Percentiles rank a stretch among this genome's conserved stretches.
phyloP scores from a whole-genome alignment of 92 coral and sea anemone genomes.

The Palythoa caribaeorum region DNA sequence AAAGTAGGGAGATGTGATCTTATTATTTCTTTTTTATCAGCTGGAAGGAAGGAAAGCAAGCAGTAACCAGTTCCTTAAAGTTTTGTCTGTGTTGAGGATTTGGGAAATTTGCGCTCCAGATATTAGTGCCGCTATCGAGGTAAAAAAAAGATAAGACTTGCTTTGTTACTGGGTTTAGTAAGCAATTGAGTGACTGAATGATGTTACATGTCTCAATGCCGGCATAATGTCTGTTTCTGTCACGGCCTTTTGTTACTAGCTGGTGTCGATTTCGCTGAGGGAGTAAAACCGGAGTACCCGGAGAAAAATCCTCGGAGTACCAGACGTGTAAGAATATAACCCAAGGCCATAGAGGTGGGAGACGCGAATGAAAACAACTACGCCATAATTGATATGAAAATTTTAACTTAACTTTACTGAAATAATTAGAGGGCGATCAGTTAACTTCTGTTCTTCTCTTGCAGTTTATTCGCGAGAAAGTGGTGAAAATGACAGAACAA shows the following conservation, averaged over 20 bases:
- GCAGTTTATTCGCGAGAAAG: constrained; percentile 94
- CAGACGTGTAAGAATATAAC: too few relatives aligned
- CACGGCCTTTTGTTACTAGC: too few relatives aligned
- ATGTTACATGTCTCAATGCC: too few relatives aligned
- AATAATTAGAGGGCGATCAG: not conserved
- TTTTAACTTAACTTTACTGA: not conserved
- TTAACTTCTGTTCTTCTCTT: constrained; percentile 12
- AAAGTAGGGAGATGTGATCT: not conserved
- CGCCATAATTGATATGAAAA: too few relatives aligned
- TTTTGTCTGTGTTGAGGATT: constrained; percentile 81
- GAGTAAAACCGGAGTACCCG: too few relatives aligned
- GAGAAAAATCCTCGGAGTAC: too few relatives aligned
- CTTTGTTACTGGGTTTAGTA: not conserved
- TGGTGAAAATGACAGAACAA: constrained; percentile 90
- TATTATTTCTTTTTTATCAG: constrained; percentile 35
- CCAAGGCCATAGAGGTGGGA: too few relatives aligned
- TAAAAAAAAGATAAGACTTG: constrained; percentile 20
- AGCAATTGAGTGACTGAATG: not conserved
- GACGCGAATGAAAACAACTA: too few relatives aligned
- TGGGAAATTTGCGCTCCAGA: constrained; percentile 98
- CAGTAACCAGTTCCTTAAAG: constrained; percentile 86
- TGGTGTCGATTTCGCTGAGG: too few relatives aligned
- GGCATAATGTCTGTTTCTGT: too few relatives aligned
- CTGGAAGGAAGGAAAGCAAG: constrained; percentile 95
- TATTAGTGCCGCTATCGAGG: constrained; percentile 97